Base-by-base conservation (phyloP, 2,888 invertebrate species). In the Steinernema carpocapsae region DNA sequence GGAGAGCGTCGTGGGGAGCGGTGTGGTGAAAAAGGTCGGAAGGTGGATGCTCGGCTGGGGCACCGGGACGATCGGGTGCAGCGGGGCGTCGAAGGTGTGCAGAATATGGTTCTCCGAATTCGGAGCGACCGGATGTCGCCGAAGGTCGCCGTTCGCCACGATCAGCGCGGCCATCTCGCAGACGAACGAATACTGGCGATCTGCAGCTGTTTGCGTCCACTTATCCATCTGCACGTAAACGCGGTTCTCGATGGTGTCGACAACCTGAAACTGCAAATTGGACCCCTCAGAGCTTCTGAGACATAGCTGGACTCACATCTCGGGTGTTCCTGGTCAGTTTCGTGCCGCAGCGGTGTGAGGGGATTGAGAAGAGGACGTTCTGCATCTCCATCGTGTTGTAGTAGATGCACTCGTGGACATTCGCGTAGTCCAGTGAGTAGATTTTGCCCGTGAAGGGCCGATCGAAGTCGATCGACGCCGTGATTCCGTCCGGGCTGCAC, bases 211-310 rank as follows among this genome's bases (percentile, higher is more conserved):
- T 64, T 87, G 87, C 14, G 85, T 84, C 37, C 74, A 71, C 75
- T 85, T 86, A 77, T 87, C 87, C 83, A 85, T 86, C 77, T 87
- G 87, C 42, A 87, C 86, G 78, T 87, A 87, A 7, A 87, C 83
- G 59, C 85, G 79, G 76, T 87, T 87, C 71, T 86, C 86, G 78
- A 87, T 84, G 48, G 81, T 80, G 74, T 85, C 83, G 26, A 87
- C 80, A 26, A 85, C 77, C 87, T 87, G 79, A 70, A 83, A 72
- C 43, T 51, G 19, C n/a, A 64, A 77, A 79, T 29, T n/a, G 17
- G 70, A 17, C 29, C 26, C 32, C 29, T 29, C 24, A 70, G 10
- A 56, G 12, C 56, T n/a, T 7, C 43, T 7, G 43, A 12, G 10
- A 14, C 43, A 7, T 12, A n/a, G 10, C 32, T 24, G 45, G 24